Evolutionary conservation across 2,797 vertebrate species (phyloP).

Genomic region (Knipowitschia caucasica): DNA sequence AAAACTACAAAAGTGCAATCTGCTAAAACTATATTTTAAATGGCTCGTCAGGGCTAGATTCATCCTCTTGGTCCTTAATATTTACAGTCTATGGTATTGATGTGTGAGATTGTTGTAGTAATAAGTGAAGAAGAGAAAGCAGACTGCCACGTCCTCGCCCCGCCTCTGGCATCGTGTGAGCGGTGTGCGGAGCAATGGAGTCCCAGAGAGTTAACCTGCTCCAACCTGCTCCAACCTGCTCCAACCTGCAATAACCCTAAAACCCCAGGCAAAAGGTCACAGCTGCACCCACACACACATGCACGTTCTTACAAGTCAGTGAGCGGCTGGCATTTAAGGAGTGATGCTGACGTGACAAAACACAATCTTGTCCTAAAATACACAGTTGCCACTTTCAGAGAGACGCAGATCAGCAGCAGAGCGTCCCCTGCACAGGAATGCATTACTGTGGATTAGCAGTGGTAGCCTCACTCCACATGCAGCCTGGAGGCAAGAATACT

Average conservation of each 20-base stretch:
- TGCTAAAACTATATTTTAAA: no score
- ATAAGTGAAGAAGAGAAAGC: conserved; percentile 23
- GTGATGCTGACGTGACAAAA: no score
- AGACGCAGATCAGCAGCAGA: neutral
- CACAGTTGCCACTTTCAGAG: neutral
- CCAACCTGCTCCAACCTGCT: conserved; percentile 30
- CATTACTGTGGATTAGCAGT: neutral
- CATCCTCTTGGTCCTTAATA: no score
- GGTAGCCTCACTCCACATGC: no score
- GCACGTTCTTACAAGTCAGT: neutral
- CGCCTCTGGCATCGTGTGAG: conserved; percentile 52
- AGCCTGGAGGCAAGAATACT: neutral
- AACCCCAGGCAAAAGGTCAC: neutral
- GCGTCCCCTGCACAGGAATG: conserved; percentile 43
- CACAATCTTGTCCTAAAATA: neutral
- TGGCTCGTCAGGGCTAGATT: no score
- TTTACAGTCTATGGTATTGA: neutral
- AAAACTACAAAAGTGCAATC: no score
- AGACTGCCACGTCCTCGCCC: conserved; percentile 80
- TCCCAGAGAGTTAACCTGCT: conserved; percentile 26
- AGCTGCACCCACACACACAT: neutral
- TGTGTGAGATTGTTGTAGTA: neutral
- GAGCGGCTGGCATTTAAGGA: no score
- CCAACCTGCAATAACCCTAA: conserved; percentile 16
- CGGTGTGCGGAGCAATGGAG: conserved; percentile 28